These are phyloP conservation scores for Reinhardtius hippoglossoides DNA, from an alignment of 2,113 vertebrate species.

Conservation along the genomic window DNA sequence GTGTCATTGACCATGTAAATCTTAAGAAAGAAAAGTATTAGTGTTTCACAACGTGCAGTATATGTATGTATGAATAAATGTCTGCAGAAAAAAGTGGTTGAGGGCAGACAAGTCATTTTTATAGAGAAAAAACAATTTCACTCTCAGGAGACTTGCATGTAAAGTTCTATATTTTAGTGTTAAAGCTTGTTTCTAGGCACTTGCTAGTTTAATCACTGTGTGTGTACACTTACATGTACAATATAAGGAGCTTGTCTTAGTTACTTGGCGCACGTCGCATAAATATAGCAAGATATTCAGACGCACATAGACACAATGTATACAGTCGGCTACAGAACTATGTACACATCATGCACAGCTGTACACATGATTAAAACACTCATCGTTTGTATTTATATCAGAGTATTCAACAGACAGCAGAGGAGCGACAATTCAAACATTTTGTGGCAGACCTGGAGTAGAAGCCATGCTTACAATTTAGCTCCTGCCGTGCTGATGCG, in stretches of 20 bases:
- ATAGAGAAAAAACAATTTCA: neutral
- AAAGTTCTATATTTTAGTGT: neutral
- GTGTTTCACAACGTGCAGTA: neutral
- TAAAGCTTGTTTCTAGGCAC: constrained; percentile 21
- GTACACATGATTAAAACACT: constrained; percentile 35
- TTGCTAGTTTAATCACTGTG: constrained; percentile 44
- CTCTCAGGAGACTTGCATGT: neutral
- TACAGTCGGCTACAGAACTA: constrained; percentile 42
- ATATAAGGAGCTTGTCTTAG: constrained; percentile 37
- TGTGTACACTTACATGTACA: constrained; percentile 42
- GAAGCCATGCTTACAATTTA: constrained; percentile 35
- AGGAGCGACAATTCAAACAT: constrained; percentile 45
- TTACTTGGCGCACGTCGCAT: constrained; percentile 49
- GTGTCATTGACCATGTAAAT: neutral
- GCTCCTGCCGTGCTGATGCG: constrained; percentile 20
- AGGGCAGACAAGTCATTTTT: neutral
- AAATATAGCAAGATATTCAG: constrained; percentile 48
- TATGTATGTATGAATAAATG: neutral
- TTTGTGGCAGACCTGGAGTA: constrained; percentile 32
- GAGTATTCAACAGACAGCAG: constrained; percentile 32
- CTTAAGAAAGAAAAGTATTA: neutral
- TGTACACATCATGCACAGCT: constrained; percentile 47
- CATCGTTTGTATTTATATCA: constrained; percentile 27
- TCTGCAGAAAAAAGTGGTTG: neutral
- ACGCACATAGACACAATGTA: constrained; percentile 39